Evolutionary conservation across 2,113 vertebrate genomes (phyloP).

Genomic region (Genyomyrus donnyi): DNA sequence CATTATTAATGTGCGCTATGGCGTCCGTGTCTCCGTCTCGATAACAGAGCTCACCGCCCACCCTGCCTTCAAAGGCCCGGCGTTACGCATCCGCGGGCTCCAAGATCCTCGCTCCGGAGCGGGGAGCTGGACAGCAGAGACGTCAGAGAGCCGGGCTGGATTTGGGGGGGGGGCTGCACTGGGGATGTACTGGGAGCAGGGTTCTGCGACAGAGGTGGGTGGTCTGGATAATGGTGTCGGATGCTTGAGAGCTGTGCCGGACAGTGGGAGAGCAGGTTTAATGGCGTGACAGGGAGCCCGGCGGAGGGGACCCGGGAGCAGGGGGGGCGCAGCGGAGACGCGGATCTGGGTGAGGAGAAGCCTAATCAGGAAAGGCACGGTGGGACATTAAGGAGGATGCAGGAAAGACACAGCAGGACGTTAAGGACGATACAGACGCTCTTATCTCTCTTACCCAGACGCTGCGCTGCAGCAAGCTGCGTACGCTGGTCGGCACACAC

Average conservation of each 20-base stretch:
- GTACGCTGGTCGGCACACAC: conserved; percentile 35
- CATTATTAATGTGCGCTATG: conserved; percentile 75
- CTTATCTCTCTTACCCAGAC: conserved; percentile 70
- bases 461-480: conserved; percentile 63
- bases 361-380: neutral
- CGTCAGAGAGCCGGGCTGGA: neutral
- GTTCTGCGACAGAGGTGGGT: conserved; percentile 49
- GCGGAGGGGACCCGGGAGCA: neutral
- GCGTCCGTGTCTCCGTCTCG: conserved; percentile 68
- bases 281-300: neutral
- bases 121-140: neutral
- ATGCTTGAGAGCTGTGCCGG: neutral
- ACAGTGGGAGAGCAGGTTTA: neutral
- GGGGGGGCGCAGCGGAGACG: conserved; percentile 25
- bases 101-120: neutral
- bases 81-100: neutral
- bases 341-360: neutral
- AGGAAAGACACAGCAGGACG: conserved; percentile 36
- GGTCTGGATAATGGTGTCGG: neutral
- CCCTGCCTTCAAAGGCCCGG: conserved; percentile 59
- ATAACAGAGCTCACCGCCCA: conserved; percentile 68
- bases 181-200: neutral
- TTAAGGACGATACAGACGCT: conserved; percentile 32
- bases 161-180: conserved; percentile 10
- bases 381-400: conserved; percentile 38